Percentiles rank a stretch among this genome's conserved stretches.
phyloP scores from a whole-genome alignment of 2,888 invertebrate genomes.

The Drosophila mimica region DNA sequence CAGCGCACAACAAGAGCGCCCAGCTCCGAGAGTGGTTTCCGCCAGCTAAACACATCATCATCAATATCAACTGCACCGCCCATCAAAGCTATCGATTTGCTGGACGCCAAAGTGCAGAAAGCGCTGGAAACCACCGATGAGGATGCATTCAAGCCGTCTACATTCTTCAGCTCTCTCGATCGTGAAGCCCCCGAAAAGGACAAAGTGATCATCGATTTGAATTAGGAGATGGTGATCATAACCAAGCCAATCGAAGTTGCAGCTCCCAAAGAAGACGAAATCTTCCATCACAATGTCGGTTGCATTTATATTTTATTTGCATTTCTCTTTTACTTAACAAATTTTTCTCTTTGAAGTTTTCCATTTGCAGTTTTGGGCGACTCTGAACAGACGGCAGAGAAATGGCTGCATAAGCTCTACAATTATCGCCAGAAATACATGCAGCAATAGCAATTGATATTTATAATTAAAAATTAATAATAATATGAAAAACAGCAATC shows the following conservation, averaged over 20 bases:
- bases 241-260: slow-evolving; percentile 85
- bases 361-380: slow-evolving; percentile 88
- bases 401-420: slow-evolving; percentile 90
- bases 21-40: slow-evolving; percentile 73
- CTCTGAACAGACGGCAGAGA: slow-evolving; percentile 89
- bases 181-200: slow-evolving; percentile 87
- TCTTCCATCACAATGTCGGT: slow-evolving; percentile 89
- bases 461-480: slow-evolving; percentile 47
- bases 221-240: slow-evolving; percentile 89
- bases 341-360: slow-evolving; percentile 5
- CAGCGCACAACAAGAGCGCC: slow-evolving; percentile 63
- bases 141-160: slow-evolving; percentile 88
- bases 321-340: slow-evolving; percentile 6
- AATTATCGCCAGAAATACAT: slow-evolving; percentile 88
- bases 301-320: background rate
- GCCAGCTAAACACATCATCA: slow-evolving; percentile 28
- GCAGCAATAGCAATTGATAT: slow-evolving; percentile 80
- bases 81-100: slow-evolving; percentile 69
- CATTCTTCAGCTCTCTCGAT: slow-evolving; percentile 86
- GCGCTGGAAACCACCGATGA: slow-evolving; percentile 90
- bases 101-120: slow-evolving; percentile 81
- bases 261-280: slow-evolving; percentile 86
- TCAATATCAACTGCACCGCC: slow-evolving; percentile 22
- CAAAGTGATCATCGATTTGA: slow-evolving; percentile 90
- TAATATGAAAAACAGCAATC: slow-evolving; percentile 86